Evolutionary conservation across 2,888 invertebrate genomes (phyloP).

Genomic region (Lutraria lutraria): DNA sequence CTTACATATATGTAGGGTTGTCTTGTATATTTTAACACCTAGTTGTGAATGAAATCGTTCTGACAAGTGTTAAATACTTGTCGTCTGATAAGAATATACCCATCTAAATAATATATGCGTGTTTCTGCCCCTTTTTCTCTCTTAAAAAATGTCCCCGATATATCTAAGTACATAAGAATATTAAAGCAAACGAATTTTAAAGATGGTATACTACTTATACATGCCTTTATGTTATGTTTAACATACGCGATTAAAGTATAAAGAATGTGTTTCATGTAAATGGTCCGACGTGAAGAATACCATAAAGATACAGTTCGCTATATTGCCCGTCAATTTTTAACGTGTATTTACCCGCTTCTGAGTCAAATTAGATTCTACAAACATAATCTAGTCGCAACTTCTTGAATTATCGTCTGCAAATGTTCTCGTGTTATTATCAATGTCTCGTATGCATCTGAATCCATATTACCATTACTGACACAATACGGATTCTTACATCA

Average conservation of each 20-base stretch:
- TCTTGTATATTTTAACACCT: constrained; percentile 32
- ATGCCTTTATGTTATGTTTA: no score
- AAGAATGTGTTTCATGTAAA: no score
- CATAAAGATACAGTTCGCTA: no score
- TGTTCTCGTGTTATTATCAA: not conserved
- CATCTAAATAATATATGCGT: constrained; percentile 5
- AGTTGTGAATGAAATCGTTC: constrained; percentile 39
- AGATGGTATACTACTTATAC: no score
- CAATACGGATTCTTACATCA: no score
- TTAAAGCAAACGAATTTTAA: not conserved
- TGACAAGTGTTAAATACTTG: constrained; percentile 38
- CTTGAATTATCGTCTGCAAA: constrained; percentile 8
- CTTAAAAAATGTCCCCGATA: not conserved
- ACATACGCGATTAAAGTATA: no score
- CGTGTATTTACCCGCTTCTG: no score
- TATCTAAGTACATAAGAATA: not conserved
- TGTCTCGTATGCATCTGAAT: no score
- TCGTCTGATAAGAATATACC: constrained; percentile 30
- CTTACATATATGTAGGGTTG: not conserved
- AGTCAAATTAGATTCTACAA: no score
- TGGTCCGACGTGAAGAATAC: no score
- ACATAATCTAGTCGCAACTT: not conserved
- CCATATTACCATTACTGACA: no score
- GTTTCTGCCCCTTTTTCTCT: not conserved
- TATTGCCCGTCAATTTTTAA: no score